Base-by-base conservation (phyloP, 35 echinoderm and acorn worm genomes). In the Anneissia japonica region DNA sequence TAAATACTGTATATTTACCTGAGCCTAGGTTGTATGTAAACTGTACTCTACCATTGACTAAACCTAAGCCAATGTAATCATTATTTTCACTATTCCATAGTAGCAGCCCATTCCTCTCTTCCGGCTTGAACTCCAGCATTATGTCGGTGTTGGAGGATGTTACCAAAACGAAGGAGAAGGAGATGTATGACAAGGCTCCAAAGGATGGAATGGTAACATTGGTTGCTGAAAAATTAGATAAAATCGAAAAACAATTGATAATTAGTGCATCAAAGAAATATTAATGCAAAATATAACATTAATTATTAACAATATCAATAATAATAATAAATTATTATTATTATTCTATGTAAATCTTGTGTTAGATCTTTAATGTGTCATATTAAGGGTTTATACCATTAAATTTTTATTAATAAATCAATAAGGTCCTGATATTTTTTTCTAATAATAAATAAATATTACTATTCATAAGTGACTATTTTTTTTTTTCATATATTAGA, bases 21-120 rank as follows among this genome's bases (percentile, higher is more conserved):
- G 95, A 84, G 39, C 95, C 91, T 21, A 97, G 84, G 78, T 93
- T 88, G 86, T 91, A 97, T 37, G 91, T 88, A 74, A 97, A 97
- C 14, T 88, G 79, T 11, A 97, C 77, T 31, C 82, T 83, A 30
- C 82, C 73, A 81, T 74, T 74, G 32, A 93, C 72, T 0, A 97
- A 46, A 45, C 95, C 95, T 40, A 97, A n/a, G 9, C 95, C 95
- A 26, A 97, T 88, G 83, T 82, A 97, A 75, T 97, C 95, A 77
- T 34, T 86, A n/a, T 85, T 82, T 34, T 90, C 85, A 56, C 91
- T 87, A 73, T 97, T 97, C 95, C 95, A 97, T 46, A 93, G 88
- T 9, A 97, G 77, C 13, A 97, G 56, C 10, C 95, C 95, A 87
- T 90, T 73, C 10, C n/a, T 74, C 0, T 56, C 81, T 9, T 85